These are phyloP conservation scores for Anarsia innoxiella DNA, from an alignment of 2,888 invertebrate genomes.

Conservation along the genomic window DNA sequence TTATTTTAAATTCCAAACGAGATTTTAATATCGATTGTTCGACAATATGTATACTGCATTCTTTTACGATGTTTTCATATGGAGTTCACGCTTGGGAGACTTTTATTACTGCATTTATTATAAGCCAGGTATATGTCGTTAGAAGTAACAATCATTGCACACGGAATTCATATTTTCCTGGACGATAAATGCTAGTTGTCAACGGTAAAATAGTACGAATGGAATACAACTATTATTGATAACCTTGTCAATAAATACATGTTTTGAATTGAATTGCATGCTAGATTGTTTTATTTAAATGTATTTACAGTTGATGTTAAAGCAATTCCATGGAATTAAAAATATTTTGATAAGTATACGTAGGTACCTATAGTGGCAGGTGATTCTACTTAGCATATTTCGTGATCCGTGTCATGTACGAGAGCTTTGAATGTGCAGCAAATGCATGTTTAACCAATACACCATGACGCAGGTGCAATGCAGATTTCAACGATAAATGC, in stretches of 20 bases:
- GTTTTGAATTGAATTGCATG: conserved; percentile 3
- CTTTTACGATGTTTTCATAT: conserved; percentile 37
- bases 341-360: too few species aligned
- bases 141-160: conserved; percentile 27
- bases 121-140: conserved; percentile 1
- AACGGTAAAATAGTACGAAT: conserved; percentile 2
- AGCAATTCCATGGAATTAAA: not conserved
- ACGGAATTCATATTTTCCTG: not conserved
- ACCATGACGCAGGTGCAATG: not conserved
- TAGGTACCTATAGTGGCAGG: too few species aligned
- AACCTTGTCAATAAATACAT: conserved; percentile 6
- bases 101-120: conserved; percentile 36
- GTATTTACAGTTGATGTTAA: not conserved
- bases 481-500: not conserved
- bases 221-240: not conserved
- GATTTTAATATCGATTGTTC: conserved; percentile 29
- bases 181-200: conserved; percentile 4
- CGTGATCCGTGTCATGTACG: too few species aligned
- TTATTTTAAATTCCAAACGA: conserved; percentile 28
- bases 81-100: conserved; percentile 40
- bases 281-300: conserved; percentile 6
- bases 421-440: not conserved
- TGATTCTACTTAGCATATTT: conserved; percentile 1
- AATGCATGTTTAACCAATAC: not conserved
- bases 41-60: conserved; percentile 27